A percentile compares a stretch with the other conserved stretches of the same genome.
phyloP scores from a whole-genome alignment of 1,140 invertebrate genomes.

The Papilio helenus region DNA sequence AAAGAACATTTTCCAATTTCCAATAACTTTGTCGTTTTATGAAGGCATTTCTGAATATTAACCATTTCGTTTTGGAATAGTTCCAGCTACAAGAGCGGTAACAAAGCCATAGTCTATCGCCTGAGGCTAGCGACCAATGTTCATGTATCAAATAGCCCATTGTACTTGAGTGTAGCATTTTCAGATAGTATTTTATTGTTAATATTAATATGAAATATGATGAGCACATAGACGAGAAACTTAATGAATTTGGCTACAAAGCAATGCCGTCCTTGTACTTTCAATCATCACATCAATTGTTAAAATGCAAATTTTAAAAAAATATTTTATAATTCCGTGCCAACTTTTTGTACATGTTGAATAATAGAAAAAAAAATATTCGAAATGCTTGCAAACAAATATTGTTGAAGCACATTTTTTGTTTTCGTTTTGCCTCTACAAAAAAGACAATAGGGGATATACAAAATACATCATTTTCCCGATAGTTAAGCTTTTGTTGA shows the following conservation, averaged over 20 bases:
- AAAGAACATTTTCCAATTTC: constrained; percentile 13
- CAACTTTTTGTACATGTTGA: not conserved
- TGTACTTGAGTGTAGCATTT: not conserved
- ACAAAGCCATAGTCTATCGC: constrained; percentile 17
- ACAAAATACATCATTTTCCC: not conserved
- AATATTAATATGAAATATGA: too few relatives aligned
- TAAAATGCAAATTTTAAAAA: too few relatives aligned
- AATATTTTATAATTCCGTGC: not conserved
- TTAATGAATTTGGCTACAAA: too few relatives aligned
- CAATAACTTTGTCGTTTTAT: constrained; percentile 16
- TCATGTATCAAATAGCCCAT: not conserved
- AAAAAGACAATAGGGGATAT: not conserved
- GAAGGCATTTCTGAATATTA: constrained; percentile 18
- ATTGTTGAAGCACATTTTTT: not conserved
- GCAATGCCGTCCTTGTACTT: too few relatives aligned
- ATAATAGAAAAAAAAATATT: not conserved
- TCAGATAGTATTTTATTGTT: not conserved
- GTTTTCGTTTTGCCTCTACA: not conserved
- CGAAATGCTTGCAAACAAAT: not conserved
- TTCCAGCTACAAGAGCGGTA: constrained; percentile 9
- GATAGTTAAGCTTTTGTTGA: not conserved
- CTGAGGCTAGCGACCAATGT: not conserved
- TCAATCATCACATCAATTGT: too few relatives aligned
- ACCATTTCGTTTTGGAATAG: constrained; percentile 9
- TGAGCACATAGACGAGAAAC: too few relatives aligned